Percentiles rank a stretch among this genome's conserved stretches.
Conservation (phyloP, 2,888 invertebrate genomes). For the Standfussiana lucernea region DNA sequence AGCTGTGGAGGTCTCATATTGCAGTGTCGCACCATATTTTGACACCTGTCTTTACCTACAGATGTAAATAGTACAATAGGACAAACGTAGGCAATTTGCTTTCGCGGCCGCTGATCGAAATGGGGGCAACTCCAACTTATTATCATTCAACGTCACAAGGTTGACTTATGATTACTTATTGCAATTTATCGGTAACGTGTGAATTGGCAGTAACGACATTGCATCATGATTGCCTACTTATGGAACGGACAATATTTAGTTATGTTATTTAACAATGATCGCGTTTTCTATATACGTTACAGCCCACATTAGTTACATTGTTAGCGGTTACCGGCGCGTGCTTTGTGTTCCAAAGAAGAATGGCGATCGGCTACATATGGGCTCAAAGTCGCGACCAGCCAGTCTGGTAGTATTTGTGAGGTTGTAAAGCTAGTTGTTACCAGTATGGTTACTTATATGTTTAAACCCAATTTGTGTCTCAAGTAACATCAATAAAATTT, state of each 20-base stretch:
- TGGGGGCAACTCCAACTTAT: conserved; percentile 70
- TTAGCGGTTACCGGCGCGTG: conserved; percentile 42
- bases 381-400: conserved; percentile 7
- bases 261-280: conserved; percentile 49
- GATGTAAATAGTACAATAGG: conserved; percentile 52
- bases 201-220: conserved; percentile 67
- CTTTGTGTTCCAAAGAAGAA: conserved; percentile 48
- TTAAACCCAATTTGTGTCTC: not conserved
- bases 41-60: conserved; percentile 66
- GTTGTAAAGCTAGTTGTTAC: not conserved
- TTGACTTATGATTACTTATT: conserved; percentile 75
- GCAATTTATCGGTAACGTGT: conserved; percentile 70
- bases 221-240: conserved; percentile 44
- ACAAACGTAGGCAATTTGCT: conserved; percentile 64
- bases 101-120: conserved; percentile 73
- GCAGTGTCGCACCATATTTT: conserved; percentile 64
- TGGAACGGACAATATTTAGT: conserved; percentile 43
- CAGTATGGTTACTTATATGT: not conserved
- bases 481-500: not conserved
- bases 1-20: conserved; percentile 56
- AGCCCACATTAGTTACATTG: conserved; percentile 35
- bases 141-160: conserved; percentile 72
- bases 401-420: not conserved
- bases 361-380: conserved; percentile 35
- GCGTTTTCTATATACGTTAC: conserved; percentile 39